A percentile compares a stretch with the other conserved stretches of the same genome.
Conservation (phyloP, 1,140 invertebrate species). For the Portunus trituberculatus region DNA sequence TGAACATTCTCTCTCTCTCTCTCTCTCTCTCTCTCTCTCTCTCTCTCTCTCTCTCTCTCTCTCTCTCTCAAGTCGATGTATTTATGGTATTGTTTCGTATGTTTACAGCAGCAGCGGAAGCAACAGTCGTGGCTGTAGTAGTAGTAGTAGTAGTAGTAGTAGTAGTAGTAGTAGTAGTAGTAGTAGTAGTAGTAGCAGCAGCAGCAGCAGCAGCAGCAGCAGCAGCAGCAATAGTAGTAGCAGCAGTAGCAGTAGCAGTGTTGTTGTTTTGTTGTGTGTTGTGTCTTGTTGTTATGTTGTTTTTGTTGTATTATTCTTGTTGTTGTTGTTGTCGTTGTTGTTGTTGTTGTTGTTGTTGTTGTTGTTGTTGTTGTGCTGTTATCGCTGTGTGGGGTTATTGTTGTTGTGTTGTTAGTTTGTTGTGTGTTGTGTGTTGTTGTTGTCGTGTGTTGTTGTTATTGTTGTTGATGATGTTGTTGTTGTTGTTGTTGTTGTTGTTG, state of each 20-base stretch:
- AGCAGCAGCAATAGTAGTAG: slow-evolving; percentile 12
- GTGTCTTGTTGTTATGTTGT: not conserved
- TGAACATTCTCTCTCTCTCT: too few relatives aligned
- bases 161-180: not conserved
- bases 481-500: too few relatives aligned
- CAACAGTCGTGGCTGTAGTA: not conserved
- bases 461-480: too few relatives aligned
- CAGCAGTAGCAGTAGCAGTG: slow-evolving; percentile 20
- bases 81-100: too few relatives aligned
- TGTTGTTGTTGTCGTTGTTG: not conserved
- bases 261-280: not conserved
- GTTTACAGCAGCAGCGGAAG: not conserved
- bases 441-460: too few relatives aligned
- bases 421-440: too few relatives aligned
- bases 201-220: not conserved
- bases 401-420: too few relatives aligned
- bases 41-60: too few relatives aligned
- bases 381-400: not conserved
- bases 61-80: too few relatives aligned
- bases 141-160: slow-evolving; percentile 22
- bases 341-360: not conserved
- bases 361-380: not conserved
- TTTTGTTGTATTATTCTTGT: not conserved
- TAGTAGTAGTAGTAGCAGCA: slow-evolving; percentile 13
- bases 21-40: too few relatives aligned